Evolutionary conservation across 2,888 invertebrate genomes (phyloP).

Genomic region (Ephialtes manifestator): DNA sequence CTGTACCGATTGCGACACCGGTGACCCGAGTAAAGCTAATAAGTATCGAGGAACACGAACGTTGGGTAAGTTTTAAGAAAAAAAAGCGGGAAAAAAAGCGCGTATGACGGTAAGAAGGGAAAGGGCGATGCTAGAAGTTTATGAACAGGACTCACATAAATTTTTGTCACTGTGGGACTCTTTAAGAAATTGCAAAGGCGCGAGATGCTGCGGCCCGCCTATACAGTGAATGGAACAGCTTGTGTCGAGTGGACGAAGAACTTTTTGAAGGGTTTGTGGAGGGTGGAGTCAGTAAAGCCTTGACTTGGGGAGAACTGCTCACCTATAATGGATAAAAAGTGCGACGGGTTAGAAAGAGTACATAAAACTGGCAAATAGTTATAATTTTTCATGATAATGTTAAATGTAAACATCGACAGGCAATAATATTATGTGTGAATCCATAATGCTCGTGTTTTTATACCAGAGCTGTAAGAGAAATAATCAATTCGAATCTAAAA

Average conservation of each 20-base stretch:
- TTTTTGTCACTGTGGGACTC: conserved; percentile 83
- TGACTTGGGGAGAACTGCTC: conserved; percentile 20
- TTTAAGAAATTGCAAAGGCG: conserved; percentile 86
- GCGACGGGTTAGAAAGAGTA: neutral
- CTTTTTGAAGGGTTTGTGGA: conserved; percentile 77
- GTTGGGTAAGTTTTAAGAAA: conserved; percentile 81
- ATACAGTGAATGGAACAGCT: conserved; percentile 83
- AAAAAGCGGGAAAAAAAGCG: conserved; percentile 69
- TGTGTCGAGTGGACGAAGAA: conserved; percentile 84
- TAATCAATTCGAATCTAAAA: too few species aligned
- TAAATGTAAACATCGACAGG: neutral
- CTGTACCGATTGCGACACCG: conserved; percentile 44
- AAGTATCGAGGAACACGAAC: conserved; percentile 83
- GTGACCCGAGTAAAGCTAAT: conserved; percentile 80
- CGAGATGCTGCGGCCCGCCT: conserved; percentile 1
- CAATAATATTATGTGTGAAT: neutral
- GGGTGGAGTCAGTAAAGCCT: conserved; percentile 58
- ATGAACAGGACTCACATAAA: conserved; percentile 86
- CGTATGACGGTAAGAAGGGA: conserved; percentile 32
- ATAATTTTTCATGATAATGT: neutral
- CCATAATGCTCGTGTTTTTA: neutral
- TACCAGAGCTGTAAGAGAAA: too few species aligned
- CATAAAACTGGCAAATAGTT: neutral
- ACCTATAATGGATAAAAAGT: conserved; percentile 14
- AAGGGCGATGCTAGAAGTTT: conserved; percentile 81